A percentile compares a stretch with the other conserved stretches of the same genome.
Evolutionary conservation across 2,113 vertebrate genomes (phyloP).

Genomic region (Sinocyclocheilus anophthalmus): DNA sequence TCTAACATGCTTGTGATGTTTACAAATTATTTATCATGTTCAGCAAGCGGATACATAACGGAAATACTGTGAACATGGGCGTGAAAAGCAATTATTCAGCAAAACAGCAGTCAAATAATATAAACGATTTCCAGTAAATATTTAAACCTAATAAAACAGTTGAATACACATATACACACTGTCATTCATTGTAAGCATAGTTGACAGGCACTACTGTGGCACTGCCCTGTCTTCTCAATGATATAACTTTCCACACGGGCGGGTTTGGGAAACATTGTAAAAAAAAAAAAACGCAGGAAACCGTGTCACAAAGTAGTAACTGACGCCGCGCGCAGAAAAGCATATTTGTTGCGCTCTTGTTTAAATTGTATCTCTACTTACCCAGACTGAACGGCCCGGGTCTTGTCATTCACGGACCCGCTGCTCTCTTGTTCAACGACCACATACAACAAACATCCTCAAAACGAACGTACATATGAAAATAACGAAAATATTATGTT

Average conservation of each 20-base stretch:
- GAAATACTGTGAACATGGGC: not conserved
- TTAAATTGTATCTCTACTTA: slow-evolving; percentile 21
- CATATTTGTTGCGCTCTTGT: not conserved
- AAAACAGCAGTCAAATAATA: not conserved
- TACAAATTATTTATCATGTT: not conserved
- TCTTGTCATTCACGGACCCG: slow-evolving; percentile 2
- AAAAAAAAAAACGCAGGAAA: not conserved
- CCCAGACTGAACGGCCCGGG: slow-evolving; percentile 1
- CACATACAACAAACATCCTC: not conserved
- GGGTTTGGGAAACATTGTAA: not conserved
- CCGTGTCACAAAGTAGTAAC: not conserved
- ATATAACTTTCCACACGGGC: not conserved
- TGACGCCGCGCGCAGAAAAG: not conserved
- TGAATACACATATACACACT: not conserved
- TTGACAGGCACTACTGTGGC: not conserved
- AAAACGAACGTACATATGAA: not conserved
- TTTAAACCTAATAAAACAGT: not conserved
- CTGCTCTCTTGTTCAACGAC: not conserved
- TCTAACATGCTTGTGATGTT: not conserved
- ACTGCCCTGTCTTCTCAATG: not conserved
- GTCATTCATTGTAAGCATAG: not conserved
- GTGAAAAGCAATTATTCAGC: not conserved
- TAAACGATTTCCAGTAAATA: not conserved
- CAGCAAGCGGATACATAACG: not conserved
- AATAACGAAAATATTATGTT: not conserved